phyloP scores from a whole-genome alignment of 1,140 invertebrate species.

The Drosophila setifemur region DNA sequence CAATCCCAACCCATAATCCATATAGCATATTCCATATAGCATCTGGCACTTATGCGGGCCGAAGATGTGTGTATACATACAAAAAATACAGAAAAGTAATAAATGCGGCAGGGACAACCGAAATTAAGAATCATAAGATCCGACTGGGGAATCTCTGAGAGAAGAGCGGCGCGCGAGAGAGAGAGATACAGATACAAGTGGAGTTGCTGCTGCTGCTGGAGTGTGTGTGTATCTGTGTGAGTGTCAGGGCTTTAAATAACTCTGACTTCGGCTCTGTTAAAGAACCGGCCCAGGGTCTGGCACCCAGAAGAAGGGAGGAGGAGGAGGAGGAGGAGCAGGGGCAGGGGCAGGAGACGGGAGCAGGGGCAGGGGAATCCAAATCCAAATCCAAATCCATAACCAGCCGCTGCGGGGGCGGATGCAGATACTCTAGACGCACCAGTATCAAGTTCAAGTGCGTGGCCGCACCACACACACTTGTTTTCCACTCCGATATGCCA shows the following conservation, averaged over 20 bases:
- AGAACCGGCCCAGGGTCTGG: no score
- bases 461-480: no score
- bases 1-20: no score
- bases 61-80: conserved; percentile 8
- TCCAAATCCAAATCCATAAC: no score
- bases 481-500: no score
- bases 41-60: background rate
- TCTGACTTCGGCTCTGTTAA: conserved; percentile 47
- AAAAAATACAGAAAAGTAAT: conserved; percentile 36
- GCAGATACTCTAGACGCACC: background rate
- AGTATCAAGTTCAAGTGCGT: conserved; percentile 7
- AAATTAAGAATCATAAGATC: conserved; percentile 56
- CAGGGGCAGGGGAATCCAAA: no score
- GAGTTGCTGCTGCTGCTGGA: conserved; percentile 23
- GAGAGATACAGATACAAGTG: conserved; percentile 2
- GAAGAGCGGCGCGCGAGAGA: conserved; percentile 25
- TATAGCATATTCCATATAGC: no score
- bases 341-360: no score
- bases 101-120: conserved; percentile 49
- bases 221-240: conserved; percentile 12
- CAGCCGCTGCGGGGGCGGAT: no score
- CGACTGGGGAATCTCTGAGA: conserved; percentile 34
- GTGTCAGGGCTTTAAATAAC: conserved; percentile 57
- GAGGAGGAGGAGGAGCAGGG: no score
- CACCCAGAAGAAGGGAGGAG: no score